Conservation (phyloP, 35 echinoderm and acorn worm species). For the Patiria miniata region DNA sequence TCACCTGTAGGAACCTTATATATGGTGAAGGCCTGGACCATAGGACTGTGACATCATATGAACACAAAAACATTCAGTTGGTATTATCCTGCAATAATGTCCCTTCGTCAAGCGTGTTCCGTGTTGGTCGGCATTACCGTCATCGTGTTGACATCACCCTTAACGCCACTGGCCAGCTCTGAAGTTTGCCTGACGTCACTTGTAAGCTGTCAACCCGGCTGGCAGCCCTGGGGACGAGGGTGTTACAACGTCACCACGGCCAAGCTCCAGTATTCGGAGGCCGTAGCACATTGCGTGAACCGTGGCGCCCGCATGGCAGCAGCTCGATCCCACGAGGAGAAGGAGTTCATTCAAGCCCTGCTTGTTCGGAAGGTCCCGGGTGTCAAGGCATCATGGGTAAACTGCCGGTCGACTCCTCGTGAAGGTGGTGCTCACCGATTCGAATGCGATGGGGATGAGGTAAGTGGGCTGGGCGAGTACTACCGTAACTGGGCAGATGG, state of each 20-base stretch:
- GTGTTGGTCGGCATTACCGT: too few relatives aligned
- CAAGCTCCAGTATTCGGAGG: background rate
- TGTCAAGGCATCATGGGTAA: background rate
- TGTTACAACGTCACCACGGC: background rate
- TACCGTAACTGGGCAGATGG: background rate
- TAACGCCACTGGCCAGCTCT: too few relatives aligned
- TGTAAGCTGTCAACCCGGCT: background rate
- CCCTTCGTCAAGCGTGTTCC: too few relatives aligned
- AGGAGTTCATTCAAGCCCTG: background rate
- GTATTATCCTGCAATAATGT: too few relatives aligned
- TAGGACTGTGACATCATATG: too few relatives aligned
- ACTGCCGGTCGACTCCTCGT: background rate
- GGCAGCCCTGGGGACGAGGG: background rate
- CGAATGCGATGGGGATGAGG: background rate
- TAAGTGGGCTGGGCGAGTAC: background rate
- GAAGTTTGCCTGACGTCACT: too few relatives aligned
- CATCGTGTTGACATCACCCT: too few relatives aligned
- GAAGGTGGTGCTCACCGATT: too few relatives aligned
- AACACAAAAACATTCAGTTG: too few relatives aligned
- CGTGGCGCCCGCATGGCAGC: background rate
- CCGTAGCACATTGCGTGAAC: background rate
- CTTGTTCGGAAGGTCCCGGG: background rate
- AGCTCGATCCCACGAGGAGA: background rate
- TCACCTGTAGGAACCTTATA: too few relatives aligned
- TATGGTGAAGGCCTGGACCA: too few relatives aligned